A percentile compares a stretch with the other conserved stretches of the same genome.
Evolutionary conservation across 2,113 vertebrate species (phyloP).

Genomic region (Marmota flaviventris): DNA sequence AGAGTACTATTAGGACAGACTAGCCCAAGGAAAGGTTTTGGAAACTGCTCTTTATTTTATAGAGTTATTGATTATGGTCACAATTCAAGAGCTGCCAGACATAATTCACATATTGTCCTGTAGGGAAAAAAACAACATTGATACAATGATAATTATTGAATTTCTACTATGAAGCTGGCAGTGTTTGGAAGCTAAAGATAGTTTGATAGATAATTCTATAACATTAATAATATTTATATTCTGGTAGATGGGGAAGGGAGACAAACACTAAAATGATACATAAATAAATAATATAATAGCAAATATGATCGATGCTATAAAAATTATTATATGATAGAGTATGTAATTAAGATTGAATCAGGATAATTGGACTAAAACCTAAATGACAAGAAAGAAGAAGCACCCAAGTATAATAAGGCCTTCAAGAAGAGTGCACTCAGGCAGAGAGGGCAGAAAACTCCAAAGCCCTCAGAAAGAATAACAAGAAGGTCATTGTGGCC

Average conservation of each 20-base stretch:
- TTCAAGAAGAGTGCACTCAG: neutral
- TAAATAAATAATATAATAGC: neutral
- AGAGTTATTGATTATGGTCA: no score
- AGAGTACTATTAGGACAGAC: no score
- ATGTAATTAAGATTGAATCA: neutral
- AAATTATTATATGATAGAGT: neutral
- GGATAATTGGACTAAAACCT: neutral
- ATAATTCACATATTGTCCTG: no score
- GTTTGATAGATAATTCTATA: neutral
- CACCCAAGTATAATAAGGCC: neutral
- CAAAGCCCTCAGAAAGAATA: neutral
- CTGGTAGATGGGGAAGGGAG: neutral
- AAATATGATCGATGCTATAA: neutral
- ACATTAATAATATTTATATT: neutral
- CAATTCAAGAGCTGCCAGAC: no score
- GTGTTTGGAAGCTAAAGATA: conserved; percentile 11
- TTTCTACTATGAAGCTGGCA: neutral
- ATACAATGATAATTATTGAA: neutral
- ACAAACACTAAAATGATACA: neutral
- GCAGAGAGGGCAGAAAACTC: neutral
- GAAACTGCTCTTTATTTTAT: no score
- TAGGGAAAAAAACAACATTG: neutral
- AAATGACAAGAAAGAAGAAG: neutral
- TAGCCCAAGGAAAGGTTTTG: no score
- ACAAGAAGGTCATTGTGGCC: neutral